phyloP scores from a whole-genome alignment of 2,113 vertebrate genomes.

The Bos javanicus region DNA sequence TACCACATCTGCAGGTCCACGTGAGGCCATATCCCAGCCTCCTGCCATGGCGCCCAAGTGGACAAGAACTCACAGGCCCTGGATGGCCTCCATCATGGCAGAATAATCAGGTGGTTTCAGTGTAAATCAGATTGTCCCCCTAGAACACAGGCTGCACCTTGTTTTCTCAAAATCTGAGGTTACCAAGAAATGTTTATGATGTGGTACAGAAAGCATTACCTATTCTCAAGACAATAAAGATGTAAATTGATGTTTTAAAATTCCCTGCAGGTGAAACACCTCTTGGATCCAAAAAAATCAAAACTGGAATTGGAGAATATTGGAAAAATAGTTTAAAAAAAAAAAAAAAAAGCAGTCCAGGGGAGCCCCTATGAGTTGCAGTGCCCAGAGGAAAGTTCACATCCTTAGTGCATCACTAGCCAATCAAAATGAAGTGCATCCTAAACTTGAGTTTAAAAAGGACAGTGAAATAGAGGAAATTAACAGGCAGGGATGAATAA shows the following conservation, averaged over 20 bases:
- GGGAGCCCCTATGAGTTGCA: not conserved
- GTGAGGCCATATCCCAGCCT: too few species aligned
- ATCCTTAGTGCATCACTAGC: not conserved
- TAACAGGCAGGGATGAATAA: not conserved
- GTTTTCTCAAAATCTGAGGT: not conserved
- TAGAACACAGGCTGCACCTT: not conserved
- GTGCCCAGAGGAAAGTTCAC: not conserved
- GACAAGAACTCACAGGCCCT: not conserved
- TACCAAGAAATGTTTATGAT: not conserved
- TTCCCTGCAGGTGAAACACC: not conserved
- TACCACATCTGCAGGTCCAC: not conserved
- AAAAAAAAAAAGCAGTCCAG: not conserved
- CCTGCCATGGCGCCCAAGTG: accelerated
- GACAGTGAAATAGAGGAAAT: not conserved
- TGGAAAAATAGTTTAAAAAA: not conserved
- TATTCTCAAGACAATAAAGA: too few species aligned
- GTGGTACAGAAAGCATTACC: accelerated
- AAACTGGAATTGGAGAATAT: not conserved
- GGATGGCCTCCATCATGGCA: not conserved
- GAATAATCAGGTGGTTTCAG: too few species aligned
- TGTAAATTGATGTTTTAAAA: not conserved
- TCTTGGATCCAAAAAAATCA: not conserved
- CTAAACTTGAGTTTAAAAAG: not conserved
- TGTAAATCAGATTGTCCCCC: not conserved
- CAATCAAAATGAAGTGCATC: not conserved